These are phyloP conservation scores for Sphecodes monilicornis DNA, from an alignment of 2,888 invertebrate genomes.

Conservation along the genomic window DNA sequence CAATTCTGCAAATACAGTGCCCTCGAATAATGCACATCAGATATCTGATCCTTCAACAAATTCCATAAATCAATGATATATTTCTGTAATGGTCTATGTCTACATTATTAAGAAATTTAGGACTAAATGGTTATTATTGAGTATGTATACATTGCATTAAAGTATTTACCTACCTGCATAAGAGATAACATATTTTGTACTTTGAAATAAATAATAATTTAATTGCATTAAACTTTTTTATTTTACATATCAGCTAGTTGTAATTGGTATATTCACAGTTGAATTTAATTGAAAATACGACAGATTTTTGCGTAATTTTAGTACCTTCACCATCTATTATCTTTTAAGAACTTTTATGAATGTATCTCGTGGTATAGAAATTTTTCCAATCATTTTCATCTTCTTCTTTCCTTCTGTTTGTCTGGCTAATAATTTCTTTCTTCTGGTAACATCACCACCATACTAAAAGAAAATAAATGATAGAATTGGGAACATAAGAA, in stretches of 20 bases:
- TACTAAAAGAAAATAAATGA: slow-evolving; percentile 86
- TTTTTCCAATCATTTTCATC: slow-evolving; percentile 96
- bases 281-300: not conserved
- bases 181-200: slow-evolving; percentile 18
- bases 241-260: slow-evolving; percentile 21
- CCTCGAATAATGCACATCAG: slow-evolving; percentile 74
- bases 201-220: slow-evolving; percentile 25
- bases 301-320: not conserved
- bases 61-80: slow-evolving; percentile 75
- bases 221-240: slow-evolving; percentile 27
- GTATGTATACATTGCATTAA: not conserved
- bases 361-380: slow-evolving; percentile 95
- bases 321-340: slow-evolving; percentile 79
- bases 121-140: slow-evolving; percentile 19
- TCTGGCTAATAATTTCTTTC: slow-evolving; percentile 94
- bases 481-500: not conserved
- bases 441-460: slow-evolving; percentile 96
- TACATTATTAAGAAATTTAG: slow-evolving; percentile 23
- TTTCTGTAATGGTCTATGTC: slow-evolving; percentile 40
- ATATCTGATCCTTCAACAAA: slow-evolving; percentile 77
- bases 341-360: slow-evolving; percentile 96
- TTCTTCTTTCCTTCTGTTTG: slow-evolving; percentile 98
- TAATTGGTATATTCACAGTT: not conserved
- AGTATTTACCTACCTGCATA: slow-evolving; percentile 21
- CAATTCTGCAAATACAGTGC: slow-evolving; percentile 68